Evolutionary conservation across 2,888 invertebrate genomes (phyloP).

Genomic region (Neria commutata): DNA sequence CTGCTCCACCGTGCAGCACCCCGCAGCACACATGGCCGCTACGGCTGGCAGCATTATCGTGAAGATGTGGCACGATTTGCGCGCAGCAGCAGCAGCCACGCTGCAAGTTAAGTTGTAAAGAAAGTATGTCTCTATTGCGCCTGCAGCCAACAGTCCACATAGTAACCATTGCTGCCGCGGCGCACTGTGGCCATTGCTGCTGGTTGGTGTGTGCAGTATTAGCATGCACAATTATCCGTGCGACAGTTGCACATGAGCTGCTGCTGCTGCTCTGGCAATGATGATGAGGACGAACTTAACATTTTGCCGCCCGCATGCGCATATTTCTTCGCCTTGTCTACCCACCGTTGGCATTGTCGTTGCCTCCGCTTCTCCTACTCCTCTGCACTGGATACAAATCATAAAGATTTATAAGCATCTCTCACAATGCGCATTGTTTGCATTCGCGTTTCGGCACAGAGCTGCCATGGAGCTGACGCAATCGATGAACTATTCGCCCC

Average conservation of each 20-base stretch:
- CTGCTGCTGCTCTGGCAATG: neutral
- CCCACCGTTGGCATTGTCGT: too few relatives aligned
- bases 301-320: too few relatives aligned
- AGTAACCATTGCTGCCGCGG: neutral
- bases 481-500: too few relatives aligned
- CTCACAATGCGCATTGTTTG: too few relatives aligned
- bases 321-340: too few relatives aligned
- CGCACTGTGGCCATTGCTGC: slow-evolving; percentile 1
- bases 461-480: too few relatives aligned
- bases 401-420: too few relatives aligned
- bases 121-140: slow-evolving; percentile 1
- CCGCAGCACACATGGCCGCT: neutral
- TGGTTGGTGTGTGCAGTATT: slow-evolving; percentile 10
- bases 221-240: slow-evolving; percentile 25
- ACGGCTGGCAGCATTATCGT: slow-evolving; percentile 28
- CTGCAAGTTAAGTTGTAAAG: slow-evolving; percentile 29
- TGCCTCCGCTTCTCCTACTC: too few relatives aligned
- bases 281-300: too few relatives aligned
- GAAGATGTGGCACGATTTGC: slow-evolving; percentile 36
- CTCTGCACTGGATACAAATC: too few relatives aligned
- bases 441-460: too few relatives aligned
- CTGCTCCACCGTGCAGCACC: too few relatives aligned
- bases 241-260: slow-evolving; percentile 15
- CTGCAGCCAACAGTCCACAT: neutral
- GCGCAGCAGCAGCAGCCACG: slow-evolving; percentile 6